Evolutionary conservation across 1,140 invertebrate genomes (phyloP).

Genomic region (Ladona fulva): DNA sequence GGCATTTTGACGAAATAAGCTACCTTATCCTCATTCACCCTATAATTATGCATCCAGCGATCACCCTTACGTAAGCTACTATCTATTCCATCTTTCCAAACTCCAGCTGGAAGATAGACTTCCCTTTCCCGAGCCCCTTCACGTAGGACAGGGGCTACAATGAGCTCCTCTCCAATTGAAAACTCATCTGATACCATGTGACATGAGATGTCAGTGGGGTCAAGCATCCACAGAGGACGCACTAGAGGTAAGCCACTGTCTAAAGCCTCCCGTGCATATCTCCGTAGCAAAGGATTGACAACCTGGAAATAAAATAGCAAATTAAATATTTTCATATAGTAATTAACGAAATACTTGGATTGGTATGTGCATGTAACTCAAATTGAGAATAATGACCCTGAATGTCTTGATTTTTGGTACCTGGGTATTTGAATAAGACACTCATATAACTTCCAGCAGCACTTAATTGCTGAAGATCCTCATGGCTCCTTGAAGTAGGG

Average conservation of each 20-base stretch:
- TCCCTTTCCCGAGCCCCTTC: slow-evolving; percentile 49
- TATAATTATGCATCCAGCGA: slow-evolving; percentile 81
- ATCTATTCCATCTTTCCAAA: slow-evolving; percentile 85
- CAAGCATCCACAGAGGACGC: slow-evolving; percentile 85
- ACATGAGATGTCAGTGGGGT: slow-evolving; percentile 68
- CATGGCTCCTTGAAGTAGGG: too few relatives aligned
- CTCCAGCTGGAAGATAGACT: slow-evolving; percentile 69
- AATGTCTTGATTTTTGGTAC: too few relatives aligned
- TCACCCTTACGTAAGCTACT: slow-evolving; percentile 74
- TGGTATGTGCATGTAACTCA: too few relatives aligned
- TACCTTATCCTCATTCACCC: slow-evolving; percentile 65
- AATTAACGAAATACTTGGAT: too few relatives aligned
- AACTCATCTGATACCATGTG: slow-evolving; percentile 79
- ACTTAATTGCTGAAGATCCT: too few relatives aligned
- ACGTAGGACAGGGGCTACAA: slow-evolving; percentile 82
- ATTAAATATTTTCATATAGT: slow-evolving; percentile 17
- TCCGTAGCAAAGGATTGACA: slow-evolving; percentile 63
- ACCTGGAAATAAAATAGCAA: slow-evolving; percentile 28
- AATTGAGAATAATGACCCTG: too few relatives aligned
- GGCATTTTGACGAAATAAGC: slow-evolving; percentile 80
- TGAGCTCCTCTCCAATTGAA: slow-evolving; percentile 77
- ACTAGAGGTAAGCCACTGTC: slow-evolving; percentile 75
- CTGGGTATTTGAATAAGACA: too few relatives aligned
- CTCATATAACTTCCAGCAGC: too few relatives aligned
- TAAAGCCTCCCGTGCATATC: slow-evolving; percentile 63